phyloP scores from a whole-genome alignment of 2,113 vertebrate genomes.

The Gymnobelideus leadbeateri region DNA sequence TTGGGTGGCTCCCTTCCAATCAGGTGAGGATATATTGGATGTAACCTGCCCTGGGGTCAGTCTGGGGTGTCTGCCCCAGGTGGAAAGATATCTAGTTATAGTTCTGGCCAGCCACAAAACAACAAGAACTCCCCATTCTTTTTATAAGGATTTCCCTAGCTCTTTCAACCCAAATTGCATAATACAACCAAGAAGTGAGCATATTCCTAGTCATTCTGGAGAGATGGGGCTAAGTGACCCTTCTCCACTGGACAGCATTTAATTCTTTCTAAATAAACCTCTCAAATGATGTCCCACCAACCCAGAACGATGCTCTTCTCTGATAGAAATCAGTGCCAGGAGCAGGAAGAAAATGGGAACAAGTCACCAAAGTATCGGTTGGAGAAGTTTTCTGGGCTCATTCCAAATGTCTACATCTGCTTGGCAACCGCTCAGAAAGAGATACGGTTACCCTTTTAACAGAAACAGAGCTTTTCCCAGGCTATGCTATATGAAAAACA shows the following conservation, averaged over 20 bases:
- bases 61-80: background rate
- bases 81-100: background rate
- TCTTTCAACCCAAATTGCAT: conserved; percentile 14
- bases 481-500: conserved; percentile 87
- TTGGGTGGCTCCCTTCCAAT: background rate
- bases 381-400: conserved; percentile 87
- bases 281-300: conserved; percentile 55
- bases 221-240: conserved; percentile 26
- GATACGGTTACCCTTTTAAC: conserved; percentile 89
- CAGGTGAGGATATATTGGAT: background rate
- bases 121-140: background rate
- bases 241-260: conserved; percentile 31
- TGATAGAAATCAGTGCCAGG: conserved; percentile 79
- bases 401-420: conserved; percentile 90
- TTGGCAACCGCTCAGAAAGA: conserved; percentile 87
- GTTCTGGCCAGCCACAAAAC: background rate
- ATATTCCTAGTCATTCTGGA: conserved; percentile 24
- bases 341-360: conserved; percentile 78
- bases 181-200: background rate
- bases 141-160: background rate
- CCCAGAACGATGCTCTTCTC: conserved; percentile 70
- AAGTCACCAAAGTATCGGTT: conserved; percentile 83
- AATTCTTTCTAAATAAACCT: conserved; percentile 44
- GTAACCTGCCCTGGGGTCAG: background rate
- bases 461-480: conserved; percentile 88